phyloP scores from a whole-genome alignment of 2,113 vertebrate genomes.

The Bothrops jararaca region DNA sequence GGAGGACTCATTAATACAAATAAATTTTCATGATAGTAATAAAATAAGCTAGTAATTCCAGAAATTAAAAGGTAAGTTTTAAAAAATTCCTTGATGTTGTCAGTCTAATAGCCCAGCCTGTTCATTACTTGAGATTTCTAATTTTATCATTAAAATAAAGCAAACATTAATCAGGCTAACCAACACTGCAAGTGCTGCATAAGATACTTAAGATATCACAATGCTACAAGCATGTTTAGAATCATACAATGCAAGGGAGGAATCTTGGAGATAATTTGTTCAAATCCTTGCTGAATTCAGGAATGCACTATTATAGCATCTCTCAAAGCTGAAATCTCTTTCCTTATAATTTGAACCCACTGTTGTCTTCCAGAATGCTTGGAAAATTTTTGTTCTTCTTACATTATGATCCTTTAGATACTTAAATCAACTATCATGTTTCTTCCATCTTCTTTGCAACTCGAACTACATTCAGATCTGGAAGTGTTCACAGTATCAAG shows the following conservation, averaged over 20 bases:
- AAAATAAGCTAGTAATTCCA: not conserved
- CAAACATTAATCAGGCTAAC: not conserved
- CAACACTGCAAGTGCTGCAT: not conserved
- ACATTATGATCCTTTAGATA: not conserved
- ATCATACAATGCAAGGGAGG: not conserved
- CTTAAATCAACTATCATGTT: not conserved
- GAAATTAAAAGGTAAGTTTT: not conserved
- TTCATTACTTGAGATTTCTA: not conserved
- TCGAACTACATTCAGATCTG: not conserved
- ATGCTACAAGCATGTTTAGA: not conserved
- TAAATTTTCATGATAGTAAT: not conserved
- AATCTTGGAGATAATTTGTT: not conserved
- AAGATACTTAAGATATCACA: not conserved
- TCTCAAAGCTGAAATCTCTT: not conserved
- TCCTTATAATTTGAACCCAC: not conserved
- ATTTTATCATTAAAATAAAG: not conserved
- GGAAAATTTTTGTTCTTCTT: not conserved
- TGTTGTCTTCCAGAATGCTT: not conserved
- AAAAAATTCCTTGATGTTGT: not conserved
- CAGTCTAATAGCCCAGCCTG: not conserved
- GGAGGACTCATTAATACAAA: not conserved
- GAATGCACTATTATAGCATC: not conserved
- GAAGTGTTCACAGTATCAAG: not conserved
- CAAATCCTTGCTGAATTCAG: not conserved
- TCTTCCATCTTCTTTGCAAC: not conserved